A percentile compares a stretch with the other conserved stretches of the same genome.
Conservation (phyloP, 1,140 invertebrate genomes). For the Tetramorium simillimum region DNA sequence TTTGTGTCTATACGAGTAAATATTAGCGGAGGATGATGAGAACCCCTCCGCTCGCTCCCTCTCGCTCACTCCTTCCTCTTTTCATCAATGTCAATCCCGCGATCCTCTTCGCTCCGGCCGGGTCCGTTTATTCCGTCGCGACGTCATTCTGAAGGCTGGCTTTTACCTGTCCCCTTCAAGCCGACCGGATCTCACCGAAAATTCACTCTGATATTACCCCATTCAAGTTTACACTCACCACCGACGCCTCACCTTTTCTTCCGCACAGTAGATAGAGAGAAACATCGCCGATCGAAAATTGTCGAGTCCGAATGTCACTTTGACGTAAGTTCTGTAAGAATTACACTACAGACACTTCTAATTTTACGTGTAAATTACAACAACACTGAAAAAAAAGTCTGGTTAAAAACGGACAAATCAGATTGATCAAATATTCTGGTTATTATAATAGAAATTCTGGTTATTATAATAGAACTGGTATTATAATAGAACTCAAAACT, state of each 20-base stretch:
- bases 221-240: slow-evolving; percentile 52
- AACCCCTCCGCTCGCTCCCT: slow-evolving; percentile 55
- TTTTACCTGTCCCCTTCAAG: slow-evolving; percentile 58
- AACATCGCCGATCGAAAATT: neutral
- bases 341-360: neutral
- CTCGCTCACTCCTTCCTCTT: slow-evolving; percentile 60
- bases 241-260: neutral
- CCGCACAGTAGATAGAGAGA: neutral
- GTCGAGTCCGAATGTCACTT: neutral
- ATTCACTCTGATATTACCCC: slow-evolving; percentile 63
- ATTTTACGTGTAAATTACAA: too few species aligned
- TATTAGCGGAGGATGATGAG: slow-evolving; percentile 82
- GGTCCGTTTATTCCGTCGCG: slow-evolving; percentile 48
- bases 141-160: slow-evolving; percentile 54
- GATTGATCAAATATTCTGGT: too few species aligned
- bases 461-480: too few species aligned
- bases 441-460: too few species aligned
- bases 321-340: neutral
- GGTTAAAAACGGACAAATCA: too few species aligned
- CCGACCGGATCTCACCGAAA: slow-evolving; percentile 52
- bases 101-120: slow-evolving; percentile 1
- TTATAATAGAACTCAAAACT: too few species aligned
- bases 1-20: slow-evolving; percentile 78
- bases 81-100: slow-evolving; percentile 37
- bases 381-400: too few species aligned